phyloP scores from a whole-genome alignment of 1,140 invertebrate species.

The Philopotamus ludificatus region DNA sequence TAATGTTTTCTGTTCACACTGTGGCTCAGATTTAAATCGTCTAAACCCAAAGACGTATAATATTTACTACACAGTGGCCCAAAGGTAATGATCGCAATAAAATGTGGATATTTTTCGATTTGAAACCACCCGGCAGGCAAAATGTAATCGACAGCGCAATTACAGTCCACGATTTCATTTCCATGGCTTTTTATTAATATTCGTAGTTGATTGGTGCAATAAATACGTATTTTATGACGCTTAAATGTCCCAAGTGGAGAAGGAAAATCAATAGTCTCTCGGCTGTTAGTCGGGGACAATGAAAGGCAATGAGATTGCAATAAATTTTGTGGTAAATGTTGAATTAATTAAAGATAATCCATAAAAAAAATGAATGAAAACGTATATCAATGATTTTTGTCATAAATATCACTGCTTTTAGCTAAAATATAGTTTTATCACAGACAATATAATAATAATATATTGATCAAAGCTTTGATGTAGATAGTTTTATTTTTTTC shows the following conservation, averaged over 20 bases:
- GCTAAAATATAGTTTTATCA: no score
- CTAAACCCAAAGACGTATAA: neutral
- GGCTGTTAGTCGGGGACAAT: no score
- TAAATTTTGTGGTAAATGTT: no score
- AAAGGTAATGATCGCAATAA: neutral
- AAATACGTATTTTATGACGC: neutral
- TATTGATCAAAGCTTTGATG: no score
- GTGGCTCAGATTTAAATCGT: neutral
- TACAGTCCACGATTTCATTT: neutral
- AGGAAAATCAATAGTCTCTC: no score
- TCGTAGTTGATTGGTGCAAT: neutral
- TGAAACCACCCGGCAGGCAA: neutral
- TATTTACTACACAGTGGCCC: neutral
- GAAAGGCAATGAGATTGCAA: no score
- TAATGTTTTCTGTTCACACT: neutral
- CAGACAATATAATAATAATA: no score
- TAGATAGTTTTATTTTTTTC: no score
- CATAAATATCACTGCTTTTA: no score
- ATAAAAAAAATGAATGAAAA: no score
- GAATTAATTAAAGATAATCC: no score
- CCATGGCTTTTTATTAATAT: neutral
- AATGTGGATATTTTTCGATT: neutral
- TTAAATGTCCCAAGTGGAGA: neutral
- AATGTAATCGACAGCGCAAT: neutral
- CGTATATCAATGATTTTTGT: no score